Conservation (phyloP, 2,113 vertebrate genomes). For the Centropus bengalensis region DNA sequence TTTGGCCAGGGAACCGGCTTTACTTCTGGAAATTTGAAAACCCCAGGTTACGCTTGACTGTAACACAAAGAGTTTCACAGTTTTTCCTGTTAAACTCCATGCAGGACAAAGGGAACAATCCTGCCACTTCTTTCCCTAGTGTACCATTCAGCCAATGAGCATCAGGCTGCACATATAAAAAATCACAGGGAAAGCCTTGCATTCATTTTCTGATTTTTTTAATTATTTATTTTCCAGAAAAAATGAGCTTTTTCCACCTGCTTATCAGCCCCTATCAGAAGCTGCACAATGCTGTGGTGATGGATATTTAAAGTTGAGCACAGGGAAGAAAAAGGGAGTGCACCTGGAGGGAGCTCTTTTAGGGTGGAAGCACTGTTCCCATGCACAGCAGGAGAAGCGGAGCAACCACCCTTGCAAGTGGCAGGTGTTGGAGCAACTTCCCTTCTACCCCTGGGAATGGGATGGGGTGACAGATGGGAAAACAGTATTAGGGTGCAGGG, state of each 20-base stretch:
- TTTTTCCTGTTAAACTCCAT: conserved; percentile 6
- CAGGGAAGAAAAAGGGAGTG: background rate
- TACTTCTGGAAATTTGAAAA: background rate
- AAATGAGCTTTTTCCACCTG: background rate
- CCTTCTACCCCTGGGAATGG: too few relatives aligned
- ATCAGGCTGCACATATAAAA: background rate
- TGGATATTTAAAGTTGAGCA: background rate
- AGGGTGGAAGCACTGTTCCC: background rate
- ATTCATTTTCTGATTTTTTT: background rate
- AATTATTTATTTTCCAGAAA: background rate
- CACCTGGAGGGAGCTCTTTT: background rate
- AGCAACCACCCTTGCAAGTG: too few relatives aligned
- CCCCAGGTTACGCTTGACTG: background rate
- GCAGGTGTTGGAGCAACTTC: background rate
- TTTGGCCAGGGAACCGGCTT: background rate
- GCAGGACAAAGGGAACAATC: background rate
- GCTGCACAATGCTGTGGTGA: background rate
- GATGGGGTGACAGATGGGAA: background rate
- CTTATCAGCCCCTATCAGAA: background rate
- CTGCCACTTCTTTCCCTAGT: background rate
- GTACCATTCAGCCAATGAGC: background rate
- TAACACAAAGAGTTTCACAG: background rate
- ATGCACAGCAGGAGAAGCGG: background rate
- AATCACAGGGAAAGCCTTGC: background rate
- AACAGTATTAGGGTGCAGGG: rapidly evolving